Conservation (phyloP, 2,797 vertebrate genomes). For the Falco peregrinus region DNA sequence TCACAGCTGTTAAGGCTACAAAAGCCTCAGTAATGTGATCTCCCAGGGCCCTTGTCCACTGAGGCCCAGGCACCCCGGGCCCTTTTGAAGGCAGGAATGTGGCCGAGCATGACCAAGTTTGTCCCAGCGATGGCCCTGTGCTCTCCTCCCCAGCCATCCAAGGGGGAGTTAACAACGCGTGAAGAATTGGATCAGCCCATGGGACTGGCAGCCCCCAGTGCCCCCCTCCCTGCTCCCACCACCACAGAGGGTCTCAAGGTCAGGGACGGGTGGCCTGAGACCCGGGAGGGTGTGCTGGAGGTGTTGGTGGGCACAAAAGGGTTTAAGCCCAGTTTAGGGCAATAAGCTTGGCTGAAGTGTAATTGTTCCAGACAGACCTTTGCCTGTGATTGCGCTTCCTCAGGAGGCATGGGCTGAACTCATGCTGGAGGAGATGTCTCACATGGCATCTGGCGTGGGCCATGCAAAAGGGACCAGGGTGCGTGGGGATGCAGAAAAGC, state of each 20-base stretch:
- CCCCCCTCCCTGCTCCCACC: neutral
- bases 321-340: neutral
- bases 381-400: rapidly evolving
- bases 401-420: neutral
- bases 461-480: neutral
- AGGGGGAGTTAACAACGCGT: neutral
- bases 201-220: neutral
- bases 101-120: neutral
- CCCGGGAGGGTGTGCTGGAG: neutral
- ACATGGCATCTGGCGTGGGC: rapidly evolving
- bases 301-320: neutral
- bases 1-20: constrained; percentile 56
- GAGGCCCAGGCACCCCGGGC: neutral
- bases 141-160: neutral
- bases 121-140: neutral
- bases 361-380: neutral
- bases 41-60: neutral
- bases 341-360: neutral
- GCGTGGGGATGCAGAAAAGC: neutral
- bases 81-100: constrained; percentile 37
- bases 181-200: neutral
- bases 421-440: neutral
- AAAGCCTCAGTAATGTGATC: constrained; percentile 61
- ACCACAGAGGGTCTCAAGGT: neutral
- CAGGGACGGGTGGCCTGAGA: neutral